A percentile compares a stretch with the other conserved stretches of the same genome.
These are phyloP conservation scores for Notechis scutatus DNA, from an alignment of 2,113 vertebrate genomes.

Conservation along the genomic window DNA sequence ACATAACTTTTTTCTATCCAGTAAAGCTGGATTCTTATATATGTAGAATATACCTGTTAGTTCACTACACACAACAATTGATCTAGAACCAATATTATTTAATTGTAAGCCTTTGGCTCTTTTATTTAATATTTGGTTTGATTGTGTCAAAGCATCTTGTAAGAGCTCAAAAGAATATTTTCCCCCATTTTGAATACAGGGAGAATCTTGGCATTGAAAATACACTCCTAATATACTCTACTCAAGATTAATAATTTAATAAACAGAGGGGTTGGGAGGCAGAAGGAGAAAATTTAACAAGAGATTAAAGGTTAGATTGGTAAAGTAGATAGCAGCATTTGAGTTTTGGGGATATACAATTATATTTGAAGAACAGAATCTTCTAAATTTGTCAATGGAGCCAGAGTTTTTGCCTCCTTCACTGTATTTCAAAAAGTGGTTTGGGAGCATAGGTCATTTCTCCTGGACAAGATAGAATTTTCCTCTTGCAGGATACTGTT, in stretches of 20 bases:
- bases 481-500: not conserved
- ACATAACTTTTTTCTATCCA: not conserved
- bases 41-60: not conserved
- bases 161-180: constrained; percentile 8
- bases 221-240: not conserved
- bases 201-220: not conserved
- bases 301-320: not conserved
- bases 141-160: not conserved
- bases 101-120: not conserved
- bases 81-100: not conserved
- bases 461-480: not conserved
- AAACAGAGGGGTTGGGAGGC: not conserved
- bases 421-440: not conserved
- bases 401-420: not conserved
- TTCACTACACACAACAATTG: not conserved
- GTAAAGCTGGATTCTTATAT: not conserved
- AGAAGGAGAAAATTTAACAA: not conserved
- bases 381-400: not conserved
- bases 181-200: not conserved
- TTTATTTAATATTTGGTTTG: not conserved
- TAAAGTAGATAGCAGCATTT: not conserved
- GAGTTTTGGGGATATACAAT: not conserved
- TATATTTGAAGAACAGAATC: not conserved
- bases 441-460: not conserved
- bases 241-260: not conserved